Conservation (phyloP, 2,888 invertebrate genomes). For the Volucella inanis region DNA sequence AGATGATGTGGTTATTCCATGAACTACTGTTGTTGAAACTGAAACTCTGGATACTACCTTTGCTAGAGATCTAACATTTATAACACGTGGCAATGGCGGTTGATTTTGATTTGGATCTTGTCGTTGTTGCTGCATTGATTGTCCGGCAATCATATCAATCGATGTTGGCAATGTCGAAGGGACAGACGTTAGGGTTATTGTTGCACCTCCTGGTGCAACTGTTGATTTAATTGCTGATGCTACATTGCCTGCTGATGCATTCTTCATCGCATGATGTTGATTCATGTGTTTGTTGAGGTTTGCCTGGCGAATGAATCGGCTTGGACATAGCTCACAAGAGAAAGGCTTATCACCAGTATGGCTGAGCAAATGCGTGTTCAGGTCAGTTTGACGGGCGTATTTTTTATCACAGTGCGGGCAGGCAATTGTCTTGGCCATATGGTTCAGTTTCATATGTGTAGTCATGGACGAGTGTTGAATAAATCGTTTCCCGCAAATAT, state of each 20-base stretch:
- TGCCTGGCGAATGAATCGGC: conserved; percentile 79
- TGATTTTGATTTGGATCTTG: conserved; percentile 5
- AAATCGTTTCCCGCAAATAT: conserved; percentile 79
- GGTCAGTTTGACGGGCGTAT: conserved; percentile 79
- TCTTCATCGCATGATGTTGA: conserved; percentile 77
- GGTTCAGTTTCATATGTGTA: conserved; percentile 80
- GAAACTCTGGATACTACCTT: conserved; percentile 6
- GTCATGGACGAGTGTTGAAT: conserved; percentile 80
- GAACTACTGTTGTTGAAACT: conserved; percentile 6
- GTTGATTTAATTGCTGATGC: neutral
- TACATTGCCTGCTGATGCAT: conserved; percentile 3
- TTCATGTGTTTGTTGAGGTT: conserved; percentile 80
- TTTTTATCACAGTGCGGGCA: conserved; percentile 80
- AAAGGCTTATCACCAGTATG: conserved; percentile 80
- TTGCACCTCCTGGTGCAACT: neutral
- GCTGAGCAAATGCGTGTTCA: conserved; percentile 79
- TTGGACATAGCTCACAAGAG: conserved; percentile 78
- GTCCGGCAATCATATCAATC: conserved; percentile 9
- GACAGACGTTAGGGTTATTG: neutral
- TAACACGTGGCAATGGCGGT: conserved; percentile 24
- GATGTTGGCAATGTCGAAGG: too few species aligned
- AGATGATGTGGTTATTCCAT: conserved; percentile 26
- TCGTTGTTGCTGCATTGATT: conserved; percentile 6
- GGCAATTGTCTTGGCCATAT: conserved; percentile 79
- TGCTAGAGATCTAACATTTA: conserved; percentile 52